Evolutionary conservation across 2,113 vertebrate species (phyloP).

Genomic region (Mesoclemmys tuberculata): DNA sequence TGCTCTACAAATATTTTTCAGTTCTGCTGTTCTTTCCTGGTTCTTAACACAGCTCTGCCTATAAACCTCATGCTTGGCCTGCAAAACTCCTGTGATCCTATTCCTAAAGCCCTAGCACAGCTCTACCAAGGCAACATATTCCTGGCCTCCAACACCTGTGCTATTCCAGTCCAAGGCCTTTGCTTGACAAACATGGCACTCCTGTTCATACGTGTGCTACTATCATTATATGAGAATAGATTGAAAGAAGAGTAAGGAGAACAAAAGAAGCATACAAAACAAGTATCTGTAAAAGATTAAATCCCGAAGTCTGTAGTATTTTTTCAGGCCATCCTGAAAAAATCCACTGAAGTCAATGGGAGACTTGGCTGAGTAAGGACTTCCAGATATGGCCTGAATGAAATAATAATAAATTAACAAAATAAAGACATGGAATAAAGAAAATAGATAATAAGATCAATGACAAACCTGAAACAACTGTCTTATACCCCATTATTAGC

Average conservation of each 20-base stretch:
- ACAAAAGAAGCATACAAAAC: neutral
- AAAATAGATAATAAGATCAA: neutral
- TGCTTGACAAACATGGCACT: neutral
- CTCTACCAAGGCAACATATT: neutral
- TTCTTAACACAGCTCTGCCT: neutral
- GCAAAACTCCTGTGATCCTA: neutral
- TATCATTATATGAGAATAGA: neutral
- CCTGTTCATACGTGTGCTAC: neutral
- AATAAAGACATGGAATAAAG: neutral
- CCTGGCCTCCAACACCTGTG: neutral
- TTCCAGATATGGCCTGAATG: neutral
- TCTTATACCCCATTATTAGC: neutral
- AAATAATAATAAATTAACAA: neutral
- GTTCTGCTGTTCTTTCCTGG: neutral
- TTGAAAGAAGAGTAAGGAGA: neutral
- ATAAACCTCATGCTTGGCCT: neutral
- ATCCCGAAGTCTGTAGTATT: neutral
- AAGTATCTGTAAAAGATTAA: neutral
- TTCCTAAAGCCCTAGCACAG: neutral
- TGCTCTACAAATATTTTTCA: fast-evolving
- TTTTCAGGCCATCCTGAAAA: neutral
- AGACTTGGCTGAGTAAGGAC: neutral
- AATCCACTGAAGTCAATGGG: neutral
- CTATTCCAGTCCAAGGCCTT: neutral
- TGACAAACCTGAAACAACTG: neutral